Conservation (phyloP, 2,113 vertebrate genomes). For the Lophius piscatorius region DNA sequence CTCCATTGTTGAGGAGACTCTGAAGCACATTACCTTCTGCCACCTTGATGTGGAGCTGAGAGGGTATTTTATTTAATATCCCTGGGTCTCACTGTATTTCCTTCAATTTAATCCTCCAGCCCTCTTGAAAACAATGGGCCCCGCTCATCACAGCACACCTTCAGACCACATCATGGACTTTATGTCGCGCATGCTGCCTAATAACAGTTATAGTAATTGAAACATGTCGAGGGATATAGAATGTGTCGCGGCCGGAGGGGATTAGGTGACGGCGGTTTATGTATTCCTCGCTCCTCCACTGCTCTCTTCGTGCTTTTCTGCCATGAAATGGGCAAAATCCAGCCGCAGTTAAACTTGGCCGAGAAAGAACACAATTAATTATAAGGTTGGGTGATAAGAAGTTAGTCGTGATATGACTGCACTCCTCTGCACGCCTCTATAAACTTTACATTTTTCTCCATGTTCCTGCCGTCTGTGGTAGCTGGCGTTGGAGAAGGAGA, state of each 20-base stretch:
- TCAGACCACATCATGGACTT: conserved; percentile 39
- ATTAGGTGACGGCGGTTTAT: conserved; percentile 1
- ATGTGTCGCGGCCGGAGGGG: conserved; percentile 40
- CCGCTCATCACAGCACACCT: conserved; percentile 17
- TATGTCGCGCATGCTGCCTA: conserved; percentile 38
- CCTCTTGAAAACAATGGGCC: conserved; percentile 22
- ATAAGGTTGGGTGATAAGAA: conserved; percentile 15
- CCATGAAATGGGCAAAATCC: background rate
- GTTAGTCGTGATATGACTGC: background rate
- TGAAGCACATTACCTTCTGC: conserved; percentile 41
- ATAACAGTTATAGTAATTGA: conserved; percentile 75
- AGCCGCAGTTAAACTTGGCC: background rate
- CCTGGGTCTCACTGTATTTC: conserved; percentile 27
- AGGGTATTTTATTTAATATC: conserved; percentile 55
- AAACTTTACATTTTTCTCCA: conserved; percentile 27
- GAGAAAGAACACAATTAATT: background rate
- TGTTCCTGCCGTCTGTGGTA: conserved; percentile 21
- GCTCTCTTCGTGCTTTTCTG: conserved; percentile 3
- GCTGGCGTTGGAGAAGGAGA: conserved; percentile 53
- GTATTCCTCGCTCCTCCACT: conserved; percentile 21
- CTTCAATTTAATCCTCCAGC: conserved; percentile 26
- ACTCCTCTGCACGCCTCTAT: background rate
- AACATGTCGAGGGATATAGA: conserved; percentile 61
- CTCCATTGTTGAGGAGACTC: conserved; percentile 7
- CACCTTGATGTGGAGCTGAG: conserved; percentile 18